Evolutionary conservation across 1,140 invertebrate species (phyloP), one percentile per base, ranked within the genome.

Genomic region (Procambarus clarkii): DNA sequence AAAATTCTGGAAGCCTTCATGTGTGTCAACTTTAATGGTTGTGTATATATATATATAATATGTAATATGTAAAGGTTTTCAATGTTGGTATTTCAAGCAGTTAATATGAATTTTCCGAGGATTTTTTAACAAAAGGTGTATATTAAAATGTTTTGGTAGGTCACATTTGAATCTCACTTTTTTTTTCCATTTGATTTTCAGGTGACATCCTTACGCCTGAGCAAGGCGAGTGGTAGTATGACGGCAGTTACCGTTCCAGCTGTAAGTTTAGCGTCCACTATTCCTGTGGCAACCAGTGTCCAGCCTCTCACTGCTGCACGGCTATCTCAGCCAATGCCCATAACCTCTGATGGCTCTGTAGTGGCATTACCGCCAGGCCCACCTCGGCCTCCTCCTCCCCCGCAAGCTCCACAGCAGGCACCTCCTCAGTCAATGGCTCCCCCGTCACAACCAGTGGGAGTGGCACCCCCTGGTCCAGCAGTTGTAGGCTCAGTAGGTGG

Each of bases 341-440:
- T 92, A 15, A 92, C 91, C n/a, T 92, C 91, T 2, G 91, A 92
- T 58, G 83, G 90, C 15, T 91, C 90, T 44, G 91, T 92, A n/a
- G 91, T 87, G 8, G 80, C 91, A 13, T 71, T 92, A 15, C 86
- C 86, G 48, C 80, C 86, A 46, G 81, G 80, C 18, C 91, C 91
- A 5, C 80, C 86, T 50, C 79, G 86, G 54, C 91, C 86, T 0
- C 91, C 83, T 24, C 91, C 86, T 15, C 86, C 86, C 45, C 82
- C 82, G 5, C 89, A 80, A 74, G 82, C 82, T 24, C 76, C 82
- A 46, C 89, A 85, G 50, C 91, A 92, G 60, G 86, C 86, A n/a
- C 86, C 91, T 34, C 91, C 91, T 76, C 91, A 88, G 24, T 88
- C 85, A 54, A 9, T 88, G 34, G 86, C 80, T 24, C 86, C 91